Percentiles rank a stretch among this genome's conserved stretches.
Evolutionary conservation across 2,888 invertebrate genomes (phyloP).

Genomic region (Protonemura montana): DNA sequence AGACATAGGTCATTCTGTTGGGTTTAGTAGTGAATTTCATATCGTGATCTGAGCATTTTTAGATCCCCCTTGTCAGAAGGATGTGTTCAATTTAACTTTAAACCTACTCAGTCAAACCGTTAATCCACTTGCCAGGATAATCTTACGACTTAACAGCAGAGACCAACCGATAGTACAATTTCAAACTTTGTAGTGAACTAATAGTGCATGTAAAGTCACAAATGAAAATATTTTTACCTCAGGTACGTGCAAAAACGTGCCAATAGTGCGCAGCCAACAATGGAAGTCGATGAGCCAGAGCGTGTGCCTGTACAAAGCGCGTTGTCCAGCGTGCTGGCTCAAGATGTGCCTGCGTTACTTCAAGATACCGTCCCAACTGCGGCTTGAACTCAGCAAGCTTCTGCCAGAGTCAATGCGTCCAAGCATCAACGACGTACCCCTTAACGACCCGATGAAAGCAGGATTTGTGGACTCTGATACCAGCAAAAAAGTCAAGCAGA

Average conservation of each 20-base stretch:
- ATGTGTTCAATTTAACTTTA: no score
- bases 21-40: no score
- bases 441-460: constrained; percentile 7
- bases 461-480: not conserved
- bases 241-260: constrained; percentile 77
- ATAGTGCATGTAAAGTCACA: no score
- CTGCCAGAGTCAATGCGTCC: constrained; percentile 58
- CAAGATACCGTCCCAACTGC: constrained; percentile 75
- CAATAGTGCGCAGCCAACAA: constrained; percentile 74
- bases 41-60: no score
- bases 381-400: constrained; percentile 72
- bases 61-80: no score
- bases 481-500: not conserved
- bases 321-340: constrained; percentile 88
- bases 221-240: constrained; percentile 51
- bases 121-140: no score
- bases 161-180: no score
- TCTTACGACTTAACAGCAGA: no score
- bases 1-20: no score
- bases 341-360: constrained; percentile 83
- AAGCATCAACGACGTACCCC: not conserved
- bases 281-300: constrained; percentile 61
- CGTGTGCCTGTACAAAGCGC: constrained; percentile 73
- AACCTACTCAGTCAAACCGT: no score
- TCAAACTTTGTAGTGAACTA: no score